Base-by-base conservation (phyloP, 1,140 invertebrate genomes). In the Myzus persicae region DNA sequence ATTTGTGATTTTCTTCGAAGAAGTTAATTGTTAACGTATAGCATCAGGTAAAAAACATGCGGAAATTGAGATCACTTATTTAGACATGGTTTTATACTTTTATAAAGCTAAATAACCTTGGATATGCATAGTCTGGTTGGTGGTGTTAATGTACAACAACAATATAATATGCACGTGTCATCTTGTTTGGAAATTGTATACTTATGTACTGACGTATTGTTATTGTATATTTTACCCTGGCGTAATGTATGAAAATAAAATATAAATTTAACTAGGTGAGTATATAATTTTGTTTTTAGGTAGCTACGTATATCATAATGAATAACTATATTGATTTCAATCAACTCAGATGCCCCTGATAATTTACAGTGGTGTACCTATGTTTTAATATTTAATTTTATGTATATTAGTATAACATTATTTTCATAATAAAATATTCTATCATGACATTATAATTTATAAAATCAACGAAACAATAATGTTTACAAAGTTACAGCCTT, bases 31-130 rank as follows among this genome's bases (percentile, higher is more conserved):
- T 87, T 44, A 48, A n/a, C 6, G 20, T 14, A 26, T 36, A 89
- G 11, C 18, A 38, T 31, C 31, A 9, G 1, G 7, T 48, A 48
- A 48, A 26, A 38, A 89, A 38, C 6, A 88, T 18, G 44, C 26
- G 9, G 9, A 89, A 89, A 54, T 89, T 38, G 1, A 4, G 20
- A 89, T 6, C 11, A 38, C 36, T 89, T 54, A 51, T 89, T 38
- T 51, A 51, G n/a, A n/a, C 20, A 89, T 36, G 87, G 11, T 46
- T 48, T 88, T 36, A n/a, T 42, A 48, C 22, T n/a, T 88, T 31
- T 48, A 51, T 88, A 24, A 51, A 51, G 44, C n/a, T 38, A 20
- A 88, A 88, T 54, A 88, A 89, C 88, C 88, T 89, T 89, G 88
- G 38, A 54, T 40, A 89, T 38, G 24, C 9, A 89, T 38, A 38